Evolutionary conservation across 2,113 vertebrate genomes (phyloP).

Genomic region (Sinocyclocheilus anshuiensis): DNA sequence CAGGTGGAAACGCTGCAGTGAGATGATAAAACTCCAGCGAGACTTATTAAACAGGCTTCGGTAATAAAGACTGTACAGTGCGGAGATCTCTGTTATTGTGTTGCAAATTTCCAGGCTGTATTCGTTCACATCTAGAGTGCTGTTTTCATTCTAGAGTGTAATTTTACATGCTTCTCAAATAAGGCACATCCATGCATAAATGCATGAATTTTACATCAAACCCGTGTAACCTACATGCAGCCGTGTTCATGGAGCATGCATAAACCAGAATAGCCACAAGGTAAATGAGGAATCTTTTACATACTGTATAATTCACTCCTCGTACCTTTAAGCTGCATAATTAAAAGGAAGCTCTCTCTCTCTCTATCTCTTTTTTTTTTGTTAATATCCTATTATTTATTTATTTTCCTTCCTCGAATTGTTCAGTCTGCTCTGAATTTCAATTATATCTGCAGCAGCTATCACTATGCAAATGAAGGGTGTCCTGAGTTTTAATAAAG

Average conservation of each 20-base stretch:
- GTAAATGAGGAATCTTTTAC: background rate
- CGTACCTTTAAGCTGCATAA: constrained; percentile 73
- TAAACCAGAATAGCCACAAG: constrained; percentile 3
- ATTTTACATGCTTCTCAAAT: background rate
- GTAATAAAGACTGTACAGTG: constrained; percentile 65
- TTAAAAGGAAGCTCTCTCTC: constrained; percentile 67
- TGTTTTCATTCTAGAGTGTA: constrained; percentile 2
- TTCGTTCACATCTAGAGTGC: background rate
- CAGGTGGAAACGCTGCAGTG: constrained; percentile 58
- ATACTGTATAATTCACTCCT: constrained; percentile 63
- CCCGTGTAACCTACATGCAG: background rate
- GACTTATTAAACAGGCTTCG: constrained; percentile 57
- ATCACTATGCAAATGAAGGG: constrained; percentile 51
- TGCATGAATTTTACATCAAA: constrained; percentile 3
- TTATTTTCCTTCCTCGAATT: constrained; percentile 61
- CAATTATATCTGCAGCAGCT: constrained; percentile 51
- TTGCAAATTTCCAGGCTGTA: background rate
- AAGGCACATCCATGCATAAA: constrained; percentile 1
- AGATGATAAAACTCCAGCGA: constrained; percentile 60
- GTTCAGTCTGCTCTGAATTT: constrained; percentile 53
- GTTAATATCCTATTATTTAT: constrained; percentile 66
- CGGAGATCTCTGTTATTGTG: constrained; percentile 6
- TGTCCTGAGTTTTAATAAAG: constrained; percentile 33
- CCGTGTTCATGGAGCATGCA: background rate
- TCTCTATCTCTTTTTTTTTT: constrained; percentile 33